Evolutionary conservation across 1,140 invertebrate species (phyloP).

Genomic region (Drosophila aff.): DNA sequence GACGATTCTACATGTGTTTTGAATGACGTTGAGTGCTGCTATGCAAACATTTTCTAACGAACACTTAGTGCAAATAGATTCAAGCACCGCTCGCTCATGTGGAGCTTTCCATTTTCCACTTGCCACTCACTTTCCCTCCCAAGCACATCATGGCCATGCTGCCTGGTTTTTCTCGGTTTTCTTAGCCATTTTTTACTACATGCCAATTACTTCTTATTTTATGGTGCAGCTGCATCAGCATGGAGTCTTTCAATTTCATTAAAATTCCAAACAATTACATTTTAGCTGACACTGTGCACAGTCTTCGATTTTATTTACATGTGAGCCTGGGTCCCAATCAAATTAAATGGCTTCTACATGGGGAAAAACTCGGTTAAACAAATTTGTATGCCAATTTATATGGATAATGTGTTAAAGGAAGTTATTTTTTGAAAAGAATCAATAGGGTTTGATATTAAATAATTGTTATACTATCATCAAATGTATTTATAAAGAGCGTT

Average conservation of each 20-base stretch:
- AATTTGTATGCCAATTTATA: too few species aligned
- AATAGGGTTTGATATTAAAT: too few species aligned
- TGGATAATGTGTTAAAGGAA: background rate
- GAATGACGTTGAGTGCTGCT: constrained; percentile 82
- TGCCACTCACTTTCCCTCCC: background rate
- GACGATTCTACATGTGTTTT: constrained; percentile 76
- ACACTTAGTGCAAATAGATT: constrained; percentile 83
- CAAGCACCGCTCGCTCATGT: constrained; percentile 53
- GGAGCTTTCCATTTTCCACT: constrained; percentile 38
- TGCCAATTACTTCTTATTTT: constrained; percentile 81
- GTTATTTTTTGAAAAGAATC: too few species aligned
- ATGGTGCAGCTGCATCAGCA: constrained; percentile 41
- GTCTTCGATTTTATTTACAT: constrained; percentile 43
- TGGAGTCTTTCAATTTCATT: constrained; percentile 73
- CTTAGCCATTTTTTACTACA: constrained; percentile 61
- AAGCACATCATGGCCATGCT: background rate
- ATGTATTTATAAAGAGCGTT: too few species aligned
- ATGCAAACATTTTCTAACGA: constrained; percentile 84
- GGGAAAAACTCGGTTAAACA: background rate
- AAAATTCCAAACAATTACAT: constrained; percentile 61
- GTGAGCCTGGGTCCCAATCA: constrained; percentile 24
- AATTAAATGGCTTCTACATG: constrained; percentile 21
- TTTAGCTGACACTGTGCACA: constrained; percentile 53
- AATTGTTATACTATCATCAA: too few species aligned
- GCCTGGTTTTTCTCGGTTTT: constrained; percentile 24